A percentile compares a stretch with the other conserved stretches of the same genome.
Conservation (phyloP, 2,888 invertebrate genomes). For the Tanypteryx hageni region DNA sequence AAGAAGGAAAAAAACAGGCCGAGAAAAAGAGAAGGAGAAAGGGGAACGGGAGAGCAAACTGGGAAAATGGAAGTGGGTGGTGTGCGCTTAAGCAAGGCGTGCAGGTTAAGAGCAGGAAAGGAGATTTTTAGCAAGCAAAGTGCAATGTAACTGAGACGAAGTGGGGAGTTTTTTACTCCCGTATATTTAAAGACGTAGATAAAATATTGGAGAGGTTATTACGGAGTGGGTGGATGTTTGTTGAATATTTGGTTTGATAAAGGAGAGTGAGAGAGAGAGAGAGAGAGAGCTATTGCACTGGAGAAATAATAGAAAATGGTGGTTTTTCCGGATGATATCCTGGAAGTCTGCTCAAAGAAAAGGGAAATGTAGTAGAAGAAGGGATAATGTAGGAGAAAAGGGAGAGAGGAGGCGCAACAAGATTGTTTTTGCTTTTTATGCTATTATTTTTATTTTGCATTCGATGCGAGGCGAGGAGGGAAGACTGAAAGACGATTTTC, state of each 20-base stretch:
- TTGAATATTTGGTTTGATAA: neutral
- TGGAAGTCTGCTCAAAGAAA: too few relatives aligned
- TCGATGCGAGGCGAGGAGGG: neutral
- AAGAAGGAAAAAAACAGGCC: neutral
- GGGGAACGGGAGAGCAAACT: neutral
- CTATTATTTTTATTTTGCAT: neutral
- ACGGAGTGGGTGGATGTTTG: neutral
- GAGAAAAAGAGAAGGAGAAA: neutral
- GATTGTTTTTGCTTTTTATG: neutral
- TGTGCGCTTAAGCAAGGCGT: neutral
- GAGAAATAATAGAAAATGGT: neutral
- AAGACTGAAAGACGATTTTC: neutral
- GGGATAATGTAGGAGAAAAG: too few relatives aligned
- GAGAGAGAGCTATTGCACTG: neutral
- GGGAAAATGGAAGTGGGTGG: neutral
- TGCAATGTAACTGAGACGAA: neutral
- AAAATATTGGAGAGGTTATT: conserved; percentile 3
- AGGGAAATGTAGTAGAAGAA: neutral
- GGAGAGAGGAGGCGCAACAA: neutral
- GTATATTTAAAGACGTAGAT: conserved; percentile 4
- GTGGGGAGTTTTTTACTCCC: neutral
- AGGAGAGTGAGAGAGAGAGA: neutral
- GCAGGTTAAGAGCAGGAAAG: neutral
- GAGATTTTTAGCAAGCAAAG: neutral
- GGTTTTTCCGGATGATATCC: neutral